Conservation (phyloP, 2,888 invertebrate genomes). For the Phrixothrix hirtus region DNA sequence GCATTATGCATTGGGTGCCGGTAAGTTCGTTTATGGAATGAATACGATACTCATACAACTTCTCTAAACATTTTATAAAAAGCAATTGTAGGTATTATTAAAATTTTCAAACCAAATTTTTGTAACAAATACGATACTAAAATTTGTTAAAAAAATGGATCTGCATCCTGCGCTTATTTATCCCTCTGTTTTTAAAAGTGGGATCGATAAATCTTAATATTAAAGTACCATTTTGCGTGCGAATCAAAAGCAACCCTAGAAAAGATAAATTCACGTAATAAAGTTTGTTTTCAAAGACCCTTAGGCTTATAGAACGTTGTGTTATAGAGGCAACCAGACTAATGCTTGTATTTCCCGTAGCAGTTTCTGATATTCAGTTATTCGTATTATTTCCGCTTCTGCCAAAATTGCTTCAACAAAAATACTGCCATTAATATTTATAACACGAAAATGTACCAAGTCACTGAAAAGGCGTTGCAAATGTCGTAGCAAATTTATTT, state of each 20-base stretch:
- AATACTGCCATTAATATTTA: constrained; percentile 15
- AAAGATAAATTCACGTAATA: constrained; percentile 17
- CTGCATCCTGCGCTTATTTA: too few relatives aligned
- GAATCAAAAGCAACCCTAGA: constrained; percentile 11
- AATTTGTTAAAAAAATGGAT: too few relatives aligned
- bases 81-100: too few relatives aligned
- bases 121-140: too few relatives aligned
- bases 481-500: constrained; percentile 5
- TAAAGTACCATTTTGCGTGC: constrained; percentile 12
- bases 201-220: constrained; percentile 11
- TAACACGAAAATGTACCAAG: constrained; percentile 13
- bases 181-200: too few relatives aligned
- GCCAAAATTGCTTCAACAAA: constrained; percentile 15
- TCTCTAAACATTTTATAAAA: constrained; percentile 28
- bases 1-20: constrained; percentile 44
- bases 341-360: constrained; percentile 16
- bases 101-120: too few relatives aligned
- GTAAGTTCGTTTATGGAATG: constrained; percentile 34
- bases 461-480: constrained; percentile 8
- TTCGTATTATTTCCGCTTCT: constrained; percentile 18
- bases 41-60: constrained; percentile 30
- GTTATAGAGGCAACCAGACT: constrained; percentile 10
- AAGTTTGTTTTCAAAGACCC: constrained; percentile 16
- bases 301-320: constrained; percentile 13
- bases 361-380: constrained; percentile 18